phyloP scores from a whole-genome alignment of 1,140 invertebrate genomes.

The Zaprionus inermis region DNA sequence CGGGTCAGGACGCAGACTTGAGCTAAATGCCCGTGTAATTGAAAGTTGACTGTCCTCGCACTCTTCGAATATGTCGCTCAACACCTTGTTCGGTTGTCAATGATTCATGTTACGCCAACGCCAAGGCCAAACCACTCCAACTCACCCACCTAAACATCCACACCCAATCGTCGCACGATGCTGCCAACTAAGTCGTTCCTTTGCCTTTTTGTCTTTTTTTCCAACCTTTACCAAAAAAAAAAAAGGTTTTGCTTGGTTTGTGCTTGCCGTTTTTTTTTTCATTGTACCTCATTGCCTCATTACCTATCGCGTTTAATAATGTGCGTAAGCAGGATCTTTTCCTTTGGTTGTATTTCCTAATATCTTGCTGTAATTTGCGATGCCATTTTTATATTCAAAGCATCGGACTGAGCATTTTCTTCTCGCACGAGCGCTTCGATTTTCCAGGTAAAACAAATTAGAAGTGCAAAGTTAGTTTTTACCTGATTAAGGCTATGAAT shows the following conservation, averaged over 20 bases:
- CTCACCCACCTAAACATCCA: background rate
- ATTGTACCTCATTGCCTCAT: slow-evolving; percentile 36
- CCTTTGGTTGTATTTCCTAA: slow-evolving; percentile 20
- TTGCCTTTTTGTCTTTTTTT: slow-evolving; percentile 4
- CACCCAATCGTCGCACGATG: background rate
- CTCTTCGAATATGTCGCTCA: slow-evolving; percentile 33
- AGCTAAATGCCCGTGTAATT: slow-evolving; percentile 65
- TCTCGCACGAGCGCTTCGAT: slow-evolving; percentile 57
- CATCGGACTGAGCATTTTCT: slow-evolving; percentile 44
- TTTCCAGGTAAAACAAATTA: slow-evolving; percentile 40
- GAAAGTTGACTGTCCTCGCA: slow-evolving; percentile 49
- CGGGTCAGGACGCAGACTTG: slow-evolving; percentile 6
- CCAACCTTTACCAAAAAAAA: background rate
- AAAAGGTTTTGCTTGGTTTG: slow-evolving; percentile 10
- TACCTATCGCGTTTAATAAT: slow-evolving; percentile 38
- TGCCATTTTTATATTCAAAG: slow-evolving; percentile 41
- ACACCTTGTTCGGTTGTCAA: slow-evolving; percentile 30
- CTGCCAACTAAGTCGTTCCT: background rate
- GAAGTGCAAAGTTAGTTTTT: slow-evolving; percentile 38
- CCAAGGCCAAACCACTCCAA: no score
- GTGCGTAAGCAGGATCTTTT: slow-evolving; percentile 33
- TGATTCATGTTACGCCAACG: slow-evolving; percentile 9
- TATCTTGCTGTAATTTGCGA: slow-evolving; percentile 25
- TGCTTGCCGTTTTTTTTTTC: slow-evolving; percentile 19
- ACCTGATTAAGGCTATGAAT: no score